A percentile compares a stretch with the other conserved stretches of the same genome.
Evolutionary conservation across 1,140 invertebrate genomes (phyloP).

Genomic region (Yoshiicerus persimilis): DNA sequence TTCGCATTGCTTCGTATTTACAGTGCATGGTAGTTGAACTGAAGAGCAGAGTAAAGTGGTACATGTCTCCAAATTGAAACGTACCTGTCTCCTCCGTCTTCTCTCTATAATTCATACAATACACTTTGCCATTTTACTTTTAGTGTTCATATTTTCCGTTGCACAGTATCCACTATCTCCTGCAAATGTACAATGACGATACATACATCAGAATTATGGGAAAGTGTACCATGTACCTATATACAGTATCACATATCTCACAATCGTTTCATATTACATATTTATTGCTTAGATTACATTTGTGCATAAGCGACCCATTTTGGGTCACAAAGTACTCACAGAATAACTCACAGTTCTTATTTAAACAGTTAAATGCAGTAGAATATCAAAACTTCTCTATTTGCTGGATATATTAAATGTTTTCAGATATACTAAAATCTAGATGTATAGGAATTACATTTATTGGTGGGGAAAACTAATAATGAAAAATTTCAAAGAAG

Average conservation of each 20-base stretch:
- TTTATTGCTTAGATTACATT: too few species aligned
- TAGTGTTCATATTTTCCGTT: background rate
- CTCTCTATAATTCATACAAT: constrained; percentile 10
- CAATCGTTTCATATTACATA: background rate
- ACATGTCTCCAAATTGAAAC: constrained; percentile 16
- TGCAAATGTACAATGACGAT: background rate
- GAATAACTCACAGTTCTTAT: too few species aligned
- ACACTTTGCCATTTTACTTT: constrained; percentile 12
- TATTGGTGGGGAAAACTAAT: too few species aligned
- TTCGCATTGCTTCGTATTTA: background rate
- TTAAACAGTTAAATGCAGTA: too few species aligned
- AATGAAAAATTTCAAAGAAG: too few species aligned
- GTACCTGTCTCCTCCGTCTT: background rate
- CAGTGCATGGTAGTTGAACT: background rate
- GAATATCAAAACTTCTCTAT: too few species aligned
- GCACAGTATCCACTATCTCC: too few species aligned
- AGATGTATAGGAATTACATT: too few species aligned
- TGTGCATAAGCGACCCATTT: too few species aligned
- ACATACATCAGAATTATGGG: background rate
- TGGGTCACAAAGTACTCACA: background rate
- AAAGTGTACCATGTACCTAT: background rate
- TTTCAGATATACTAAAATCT: too few species aligned
- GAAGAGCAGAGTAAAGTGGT: background rate
- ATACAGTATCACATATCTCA: background rate
- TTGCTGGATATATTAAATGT: too few species aligned